phyloP scores from a whole-genome alignment of 2,888 invertebrate genomes.

The Spilarctia lutea region DNA sequence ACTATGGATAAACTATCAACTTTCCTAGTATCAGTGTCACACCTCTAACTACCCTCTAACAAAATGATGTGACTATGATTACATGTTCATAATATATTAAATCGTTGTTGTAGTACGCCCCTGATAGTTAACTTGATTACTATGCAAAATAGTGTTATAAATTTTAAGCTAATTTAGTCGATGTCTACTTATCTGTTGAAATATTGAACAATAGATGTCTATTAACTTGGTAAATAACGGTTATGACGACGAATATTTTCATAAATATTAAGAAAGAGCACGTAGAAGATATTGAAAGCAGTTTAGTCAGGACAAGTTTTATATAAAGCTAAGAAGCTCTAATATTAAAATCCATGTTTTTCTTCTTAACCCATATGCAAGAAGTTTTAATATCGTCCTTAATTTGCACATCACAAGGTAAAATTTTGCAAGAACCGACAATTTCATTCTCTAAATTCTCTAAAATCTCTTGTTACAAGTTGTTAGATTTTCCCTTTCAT shows the following conservation, averaged over 20 bases:
- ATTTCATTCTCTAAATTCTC: neutral
- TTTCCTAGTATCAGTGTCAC: neutral
- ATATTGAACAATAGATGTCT: conserved; percentile 37
- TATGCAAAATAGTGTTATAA: conserved; percentile 19
- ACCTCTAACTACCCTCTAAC: neutral
- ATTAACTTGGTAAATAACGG: conserved; percentile 44
- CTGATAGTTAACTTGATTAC: conserved; percentile 3
- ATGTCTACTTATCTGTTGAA: conserved; percentile 29
- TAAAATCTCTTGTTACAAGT: neutral
- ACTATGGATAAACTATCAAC: neutral
- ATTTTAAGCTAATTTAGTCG: conserved; percentile 32
- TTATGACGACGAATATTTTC: conserved; percentile 17
- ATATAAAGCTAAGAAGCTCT: no score
- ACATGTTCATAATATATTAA: neutral
- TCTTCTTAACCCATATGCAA: no score
- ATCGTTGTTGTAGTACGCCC: neutral
- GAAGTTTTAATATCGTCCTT: no score
- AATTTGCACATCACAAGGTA: no score
- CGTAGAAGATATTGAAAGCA: no score
- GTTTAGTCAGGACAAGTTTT: no score
- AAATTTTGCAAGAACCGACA: no score
- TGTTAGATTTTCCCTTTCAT: neutral
- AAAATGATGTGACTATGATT: neutral
- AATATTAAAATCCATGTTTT: no score
- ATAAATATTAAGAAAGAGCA: no score